Percentiles rank a stretch among this genome's conserved stretches.
These are phyloP conservation scores for Thera obeliscata DNA, from an alignment of 2,888 invertebrate genomes.

Conservation along the genomic window DNA sequence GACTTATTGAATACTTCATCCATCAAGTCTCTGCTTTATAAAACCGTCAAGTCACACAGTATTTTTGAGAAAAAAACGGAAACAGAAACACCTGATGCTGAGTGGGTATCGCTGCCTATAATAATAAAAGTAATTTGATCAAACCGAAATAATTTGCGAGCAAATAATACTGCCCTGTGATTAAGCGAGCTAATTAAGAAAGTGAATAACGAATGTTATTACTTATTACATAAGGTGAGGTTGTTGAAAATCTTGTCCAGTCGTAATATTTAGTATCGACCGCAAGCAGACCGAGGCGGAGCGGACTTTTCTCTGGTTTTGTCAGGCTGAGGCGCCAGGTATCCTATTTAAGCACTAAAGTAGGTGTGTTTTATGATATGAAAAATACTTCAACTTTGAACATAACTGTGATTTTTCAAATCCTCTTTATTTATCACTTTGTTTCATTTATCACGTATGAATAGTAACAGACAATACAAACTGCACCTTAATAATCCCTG, in stretches of 20 bases:
- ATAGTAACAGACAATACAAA: too few relatives aligned
- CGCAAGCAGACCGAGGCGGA: neutral
- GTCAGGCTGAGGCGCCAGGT: too few relatives aligned
- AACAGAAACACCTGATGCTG: neutral
- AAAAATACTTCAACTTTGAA: too few relatives aligned
- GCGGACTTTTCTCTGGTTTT: neutral
- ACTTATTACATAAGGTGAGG: slow-evolving; percentile 29
- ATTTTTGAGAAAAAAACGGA: neutral
- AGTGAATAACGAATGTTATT: slow-evolving; percentile 32
- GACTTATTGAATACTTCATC: slow-evolving; percentile 31
- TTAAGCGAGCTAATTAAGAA: slow-evolving; percentile 26
- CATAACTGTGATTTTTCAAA: too few relatives aligned
- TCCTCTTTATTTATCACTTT: too few relatives aligned
- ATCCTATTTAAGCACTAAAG: too few relatives aligned
- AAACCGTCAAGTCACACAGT: too few relatives aligned
- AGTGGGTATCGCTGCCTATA: neutral
- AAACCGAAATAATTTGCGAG: slow-evolving; percentile 20
- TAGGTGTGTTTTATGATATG: too few relatives aligned
- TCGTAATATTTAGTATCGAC: neutral
- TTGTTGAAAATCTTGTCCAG: neutral
- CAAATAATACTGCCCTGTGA: slow-evolving; percentile 27
- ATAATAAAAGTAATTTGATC: neutral
- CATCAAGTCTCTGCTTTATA: slow-evolving; percentile 11
- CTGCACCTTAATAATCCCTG: too few relatives aligned
- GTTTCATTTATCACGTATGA: too few relatives aligned